phyloP scores from a whole-genome alignment of 2,888 invertebrate genomes.

The Seira sanloemensis region DNA sequence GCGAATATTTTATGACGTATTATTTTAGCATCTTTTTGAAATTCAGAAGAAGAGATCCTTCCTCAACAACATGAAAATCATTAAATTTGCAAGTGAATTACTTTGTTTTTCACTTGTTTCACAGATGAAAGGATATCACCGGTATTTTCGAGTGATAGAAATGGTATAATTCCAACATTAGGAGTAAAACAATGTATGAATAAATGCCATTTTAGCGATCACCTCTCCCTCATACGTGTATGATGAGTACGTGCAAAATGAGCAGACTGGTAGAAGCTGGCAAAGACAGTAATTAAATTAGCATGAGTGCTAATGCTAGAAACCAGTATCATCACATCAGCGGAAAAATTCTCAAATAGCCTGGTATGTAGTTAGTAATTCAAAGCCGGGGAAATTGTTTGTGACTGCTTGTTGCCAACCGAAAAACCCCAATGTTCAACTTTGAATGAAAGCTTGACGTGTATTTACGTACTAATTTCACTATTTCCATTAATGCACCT shows the following conservation, averaged over 20 bases:
- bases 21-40: constrained; percentile 1
- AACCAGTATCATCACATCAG: not conserved
- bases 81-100: constrained; percentile 48
- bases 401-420: too few species aligned
- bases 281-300: not conserved
- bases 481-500: too few species aligned
- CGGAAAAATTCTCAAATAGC: too few species aligned
- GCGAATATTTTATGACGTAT: not conserved
- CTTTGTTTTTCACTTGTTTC: constrained; percentile 36
- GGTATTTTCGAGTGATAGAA: constrained; percentile 32
- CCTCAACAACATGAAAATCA: constrained; percentile 35
- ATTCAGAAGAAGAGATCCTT: constrained; percentile 42
- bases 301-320: not conserved
- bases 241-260: not conserved
- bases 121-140: constrained; percentile 24
- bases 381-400: too few species aligned
- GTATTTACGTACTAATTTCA: too few species aligned
- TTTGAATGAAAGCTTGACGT: too few species aligned
- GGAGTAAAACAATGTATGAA: not conserved
- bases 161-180: constrained; percentile 45
- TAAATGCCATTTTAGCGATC: too few species aligned
- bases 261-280: not conserved
- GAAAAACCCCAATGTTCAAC: too few species aligned
- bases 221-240: too few species aligned
- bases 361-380: too few species aligned